Evolutionary conservation across 2,113 vertebrate species (phyloP).

Genomic region (Donacobius atricapilla): DNA sequence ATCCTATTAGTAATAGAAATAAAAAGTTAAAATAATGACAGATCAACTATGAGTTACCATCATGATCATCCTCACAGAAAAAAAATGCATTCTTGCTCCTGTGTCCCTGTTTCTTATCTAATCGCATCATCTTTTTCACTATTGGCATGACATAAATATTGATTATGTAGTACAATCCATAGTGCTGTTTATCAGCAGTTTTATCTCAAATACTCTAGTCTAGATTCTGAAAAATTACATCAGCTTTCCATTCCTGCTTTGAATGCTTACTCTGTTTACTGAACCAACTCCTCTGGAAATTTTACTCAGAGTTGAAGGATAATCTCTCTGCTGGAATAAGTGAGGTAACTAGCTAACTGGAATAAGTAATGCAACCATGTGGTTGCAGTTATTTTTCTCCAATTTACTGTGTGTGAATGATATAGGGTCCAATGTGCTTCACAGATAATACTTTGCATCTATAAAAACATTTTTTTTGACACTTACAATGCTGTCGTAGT

Average conservation of each 20-base stretch:
- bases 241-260: neutral
- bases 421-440: neutral
- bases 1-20: neutral
- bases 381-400: neutral
- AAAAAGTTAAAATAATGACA: neutral
- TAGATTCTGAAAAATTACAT: neutral
- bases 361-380: neutral
- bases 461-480: neutral
- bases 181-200: neutral
- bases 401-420: neutral
- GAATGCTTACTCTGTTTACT: neutral
- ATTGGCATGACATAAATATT: neutral
- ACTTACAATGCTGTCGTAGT: neutral
- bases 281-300: neutral
- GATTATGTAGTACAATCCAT: neutral
- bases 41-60: neutral
- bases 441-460: neutral
- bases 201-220: neutral
- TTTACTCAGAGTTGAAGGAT: neutral
- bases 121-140: fast-evolving
- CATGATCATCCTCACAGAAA: neutral
- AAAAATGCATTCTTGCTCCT: neutral
- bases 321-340: neutral
- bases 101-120: neutral
- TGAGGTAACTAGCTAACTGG: neutral